Conservation (phyloP, 2,888 invertebrate species). For the Epinotia ramella region DNA sequence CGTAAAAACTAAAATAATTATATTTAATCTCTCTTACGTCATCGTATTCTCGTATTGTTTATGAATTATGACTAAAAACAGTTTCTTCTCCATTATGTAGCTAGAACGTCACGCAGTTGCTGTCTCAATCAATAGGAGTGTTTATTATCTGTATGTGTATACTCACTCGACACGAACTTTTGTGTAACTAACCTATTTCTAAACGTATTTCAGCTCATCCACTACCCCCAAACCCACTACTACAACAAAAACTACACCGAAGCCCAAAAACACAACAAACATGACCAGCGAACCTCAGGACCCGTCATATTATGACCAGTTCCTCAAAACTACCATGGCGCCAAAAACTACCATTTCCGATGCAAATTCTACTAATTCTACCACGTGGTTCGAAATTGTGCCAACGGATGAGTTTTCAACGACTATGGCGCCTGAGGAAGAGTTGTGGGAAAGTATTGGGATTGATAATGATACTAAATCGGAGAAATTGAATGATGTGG, state of each 20-base stretch:
- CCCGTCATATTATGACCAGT: slow-evolving; percentile 78
- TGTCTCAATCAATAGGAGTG: too few species aligned
- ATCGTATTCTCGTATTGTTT: too few species aligned
- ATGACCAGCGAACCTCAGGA: slow-evolving; percentile 66
- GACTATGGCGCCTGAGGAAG: slow-evolving; percentile 68
- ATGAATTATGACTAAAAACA: too few species aligned
- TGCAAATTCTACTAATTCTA: slow-evolving; percentile 56
- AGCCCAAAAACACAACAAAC: slow-evolving; percentile 52
- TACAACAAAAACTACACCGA: slow-evolving; percentile 52
- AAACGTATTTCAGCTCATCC: slow-evolving; percentile 58
- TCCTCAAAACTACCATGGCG: slow-evolving; percentile 73
- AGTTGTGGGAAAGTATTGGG: slow-evolving; percentile 75
- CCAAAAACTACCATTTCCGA: slow-evolving; percentile 59
- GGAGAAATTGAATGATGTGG: slow-evolving; percentile 77
- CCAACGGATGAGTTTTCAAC: slow-evolving; percentile 66
- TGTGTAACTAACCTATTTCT: not conserved
- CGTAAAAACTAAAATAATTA: too few species aligned
- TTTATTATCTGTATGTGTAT: too few species aligned
- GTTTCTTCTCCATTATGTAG: too few species aligned
- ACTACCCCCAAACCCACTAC: slow-evolving; percentile 52
- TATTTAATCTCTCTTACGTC: too few species aligned
- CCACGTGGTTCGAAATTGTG: slow-evolving; percentile 75
- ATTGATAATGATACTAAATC: slow-evolving; percentile 65
- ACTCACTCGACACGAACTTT: too few species aligned
- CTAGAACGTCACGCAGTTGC: too few species aligned